Evolutionary conservation across 2,888 invertebrate species (phyloP), one percentile per base, ranked within the genome.

Genomic region (Fragum fragum): DNA sequence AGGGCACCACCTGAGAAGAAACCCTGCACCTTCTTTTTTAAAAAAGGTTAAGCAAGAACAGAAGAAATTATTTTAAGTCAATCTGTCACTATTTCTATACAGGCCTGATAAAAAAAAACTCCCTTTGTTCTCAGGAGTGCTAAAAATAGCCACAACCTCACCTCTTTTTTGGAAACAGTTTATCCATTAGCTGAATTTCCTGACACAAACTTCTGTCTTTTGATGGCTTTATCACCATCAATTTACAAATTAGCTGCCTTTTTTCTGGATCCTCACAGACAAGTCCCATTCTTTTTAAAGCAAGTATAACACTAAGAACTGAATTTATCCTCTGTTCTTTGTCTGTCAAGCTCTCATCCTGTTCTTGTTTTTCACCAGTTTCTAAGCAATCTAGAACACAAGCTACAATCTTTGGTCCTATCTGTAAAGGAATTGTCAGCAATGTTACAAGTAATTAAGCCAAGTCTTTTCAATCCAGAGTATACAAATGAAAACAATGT

Each of bases 131-230:
- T n/a, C n/a, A n/a, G n/a, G n/a, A n/a, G n/a, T n/a, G n/a, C n/a
- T n/a, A n/a, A 36, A 36, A 3, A 36, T 36, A 36, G 32, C 32
- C 3, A 36, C 9, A 36, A 36, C 9, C 32, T 36, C 32, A 76
- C 76, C 76, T 76, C 70, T 63, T 39, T 18, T 73, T 55, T 47
- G 66, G 68, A 28, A 69, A 73, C 26, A 57, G 26, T 72, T 55
- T 59, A 28, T 73, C 78, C 21, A 73, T 59, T 23, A 73, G 55
- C 14, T 69, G n/a, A 55, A 72, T 26, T 23, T 78, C 73, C 29
- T n/a, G 3, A 52, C 78, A 78, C 28, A 36, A 32, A 18, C 28
- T 21, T 9, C 6, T 71, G 9, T 71, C 71, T 32, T 52, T 23
- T 29, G n/a, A 11, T 29, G 55, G 71, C 6, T 55, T 52, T 3